Conservation (phyloP, 2,113 vertebrate genomes). For the Poeciliopsis turrubarensis region DNA sequence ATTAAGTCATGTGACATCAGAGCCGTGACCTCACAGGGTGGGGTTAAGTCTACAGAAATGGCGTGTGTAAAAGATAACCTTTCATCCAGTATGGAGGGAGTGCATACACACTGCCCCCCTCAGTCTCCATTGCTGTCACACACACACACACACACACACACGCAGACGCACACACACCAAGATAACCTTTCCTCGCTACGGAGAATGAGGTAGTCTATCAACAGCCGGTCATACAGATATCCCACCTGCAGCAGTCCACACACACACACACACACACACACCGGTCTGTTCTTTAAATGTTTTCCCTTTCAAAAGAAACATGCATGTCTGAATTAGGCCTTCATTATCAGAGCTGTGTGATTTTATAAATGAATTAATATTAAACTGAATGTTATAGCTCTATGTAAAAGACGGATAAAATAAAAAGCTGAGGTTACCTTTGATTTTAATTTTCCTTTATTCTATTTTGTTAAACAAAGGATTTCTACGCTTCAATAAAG, state of each 20-base stretch:
- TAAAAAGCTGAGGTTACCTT: constrained; percentile 7
- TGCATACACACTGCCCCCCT: constrained; percentile 51
- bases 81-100: constrained; percentile 66
- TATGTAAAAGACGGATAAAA: constrained; percentile 24
- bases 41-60: constrained; percentile 76
- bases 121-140: constrained; percentile 34
- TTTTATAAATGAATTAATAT: constrained; percentile 36
- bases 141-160: too few species aligned
- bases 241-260: constrained; percentile 73
- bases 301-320: constrained; percentile 33
- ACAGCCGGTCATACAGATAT: constrained; percentile 78
- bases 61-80: constrained; percentile 79
- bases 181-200: constrained; percentile 79
- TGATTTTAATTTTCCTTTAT: constrained; percentile 7
- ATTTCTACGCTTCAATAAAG: not conserved
- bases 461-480: constrained; percentile 17
- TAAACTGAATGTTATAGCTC: constrained; percentile 33
- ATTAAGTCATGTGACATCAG: constrained; percentile 72
- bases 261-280: constrained; percentile 35
- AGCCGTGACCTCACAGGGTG: constrained; percentile 73
- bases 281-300: constrained; percentile 32
- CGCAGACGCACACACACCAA: constrained; percentile 70
- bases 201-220: constrained; percentile 76
- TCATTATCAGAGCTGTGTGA: constrained; percentile 10
- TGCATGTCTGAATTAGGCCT: constrained; percentile 30